These are phyloP conservation scores for Sebastes wilsoni DNA, from an alignment of 2,797 vertebrate genomes.

Conservation along the genomic window DNA sequence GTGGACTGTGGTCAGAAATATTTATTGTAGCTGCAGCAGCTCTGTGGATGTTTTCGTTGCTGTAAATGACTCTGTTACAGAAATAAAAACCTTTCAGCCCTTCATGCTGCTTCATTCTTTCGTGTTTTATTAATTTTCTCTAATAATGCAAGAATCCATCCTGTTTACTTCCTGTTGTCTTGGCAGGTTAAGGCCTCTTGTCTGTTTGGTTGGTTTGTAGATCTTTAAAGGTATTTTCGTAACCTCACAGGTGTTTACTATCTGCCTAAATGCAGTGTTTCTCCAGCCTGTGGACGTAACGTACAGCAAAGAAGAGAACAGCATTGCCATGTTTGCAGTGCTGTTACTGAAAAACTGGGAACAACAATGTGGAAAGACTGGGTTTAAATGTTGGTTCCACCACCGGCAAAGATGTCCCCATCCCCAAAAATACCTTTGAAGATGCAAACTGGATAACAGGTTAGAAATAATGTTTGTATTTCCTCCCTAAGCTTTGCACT, in stretches of 20 bases:
- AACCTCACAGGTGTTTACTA: not conserved
- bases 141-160: not conserved
- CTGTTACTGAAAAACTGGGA: not conserved
- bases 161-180: not conserved
- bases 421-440: not conserved
- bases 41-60: slow-evolving; percentile 48
- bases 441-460: not conserved
- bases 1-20: slow-evolving; percentile 7
- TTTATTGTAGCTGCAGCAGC: slow-evolving; percentile 65
- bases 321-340: not conserved
- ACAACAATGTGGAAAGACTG: not conserved
- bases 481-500: not conserved
- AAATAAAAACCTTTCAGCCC: slow-evolving; percentile 65
- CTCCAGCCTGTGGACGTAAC: not conserved
- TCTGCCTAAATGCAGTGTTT: not conserved
- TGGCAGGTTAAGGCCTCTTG: not conserved
- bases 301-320: not conserved
- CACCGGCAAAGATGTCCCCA: not conserved
- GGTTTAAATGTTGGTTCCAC: not conserved
- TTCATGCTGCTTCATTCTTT: not conserved
- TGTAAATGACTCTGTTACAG: slow-evolving; percentile 70
- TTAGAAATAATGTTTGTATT: not conserved
- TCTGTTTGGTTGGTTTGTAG: not conserved
- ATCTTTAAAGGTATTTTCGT: not conserved
- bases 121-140: not conserved